Evolutionary conservation across 1,140 invertebrate species (phyloP), one percentile per base, ranked within the genome.

Genomic region (Neelides sp.): DNA sequence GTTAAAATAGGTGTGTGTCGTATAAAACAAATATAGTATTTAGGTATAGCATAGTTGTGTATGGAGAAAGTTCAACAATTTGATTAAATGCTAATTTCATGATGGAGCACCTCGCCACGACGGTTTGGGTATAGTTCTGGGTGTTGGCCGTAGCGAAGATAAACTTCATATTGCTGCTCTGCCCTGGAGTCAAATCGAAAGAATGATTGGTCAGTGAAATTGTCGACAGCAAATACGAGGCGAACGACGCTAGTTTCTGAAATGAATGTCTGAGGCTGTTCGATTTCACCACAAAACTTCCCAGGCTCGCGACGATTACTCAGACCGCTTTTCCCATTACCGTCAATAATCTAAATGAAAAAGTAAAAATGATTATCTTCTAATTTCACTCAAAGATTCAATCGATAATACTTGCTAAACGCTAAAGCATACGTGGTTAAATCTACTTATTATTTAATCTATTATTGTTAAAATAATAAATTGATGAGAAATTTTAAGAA

Each of bases 201-300:
- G 67, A 83, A 83, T 17, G 82, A 84, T 66, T 91, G 86, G 65
- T 91, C 84, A 2, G 86, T 89, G 70, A 89, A 91, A 66, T 89
- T 90, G 64, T 91, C 85, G 20, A 83, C 81, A 66, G 88, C 84
- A 69, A 92, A 91, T 35, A 89, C 74, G 24, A 93, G 78, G 63
- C 85, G 85, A 8, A 93, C 87, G 67, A 88, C 85, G 62, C 82
- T 87, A 10, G 87, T 92, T 69, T 93, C 88, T 12, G 87, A 91
- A 62, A 92, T 91, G 71, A 91, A 92, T 4, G 85, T 89, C 67
- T 91, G 85, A 0, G 86, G 84, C 60, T 90, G 87, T 62, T 93
- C 89, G 13, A 83, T 87, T 65, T 93, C 88, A 0, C 88, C 88
- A 66, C 88, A 93, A 65, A 89, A 93, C 48, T 85, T 78, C 3